Evolutionary conservation across 2,888 invertebrate genomes (phyloP).

Genomic region (Epistrophe eligans): DNA sequence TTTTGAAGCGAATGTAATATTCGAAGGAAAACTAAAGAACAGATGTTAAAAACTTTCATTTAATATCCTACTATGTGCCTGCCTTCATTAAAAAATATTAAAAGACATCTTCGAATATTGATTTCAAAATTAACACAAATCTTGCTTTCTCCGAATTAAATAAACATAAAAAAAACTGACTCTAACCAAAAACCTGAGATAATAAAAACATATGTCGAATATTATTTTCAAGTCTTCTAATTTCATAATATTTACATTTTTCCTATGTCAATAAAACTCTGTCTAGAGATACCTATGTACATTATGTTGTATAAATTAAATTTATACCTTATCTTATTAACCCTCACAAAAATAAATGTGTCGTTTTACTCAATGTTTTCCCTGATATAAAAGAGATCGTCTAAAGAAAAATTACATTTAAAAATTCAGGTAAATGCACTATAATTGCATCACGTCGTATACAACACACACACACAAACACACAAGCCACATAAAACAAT

Average conservation of each 20-base stretch:
- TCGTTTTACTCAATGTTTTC: not conserved
- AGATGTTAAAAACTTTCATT: too few relatives aligned
- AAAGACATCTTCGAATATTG: not conserved
- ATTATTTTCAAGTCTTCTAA: not conserved
- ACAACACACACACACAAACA: not conserved
- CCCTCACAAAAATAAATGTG: conserved; percentile 1
- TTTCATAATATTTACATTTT: conserved; percentile 29
- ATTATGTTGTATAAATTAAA: not conserved
- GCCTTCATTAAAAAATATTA: not conserved
- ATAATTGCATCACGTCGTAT: conserved; percentile 16
- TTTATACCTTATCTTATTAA: not conserved
- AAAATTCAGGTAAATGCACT: conserved; percentile 35
- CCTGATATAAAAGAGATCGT: conserved; percentile 7
- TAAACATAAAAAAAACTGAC: not conserved
- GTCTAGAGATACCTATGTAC: not conserved
- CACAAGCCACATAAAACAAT: not conserved
- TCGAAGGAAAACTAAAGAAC: too few relatives aligned
- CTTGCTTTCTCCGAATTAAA: not conserved
- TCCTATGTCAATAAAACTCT: conserved; percentile 18
- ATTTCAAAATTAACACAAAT: not conserved
- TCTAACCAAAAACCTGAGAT: conserved; percentile 3
- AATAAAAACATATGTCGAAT: conserved; percentile 20
- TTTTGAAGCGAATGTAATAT: too few relatives aligned
- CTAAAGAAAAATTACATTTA: not conserved
- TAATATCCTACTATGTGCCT: too few relatives aligned